phyloP scores from a whole-genome alignment of 2,113 vertebrate species.

The Hyperopisus bebe region DNA sequence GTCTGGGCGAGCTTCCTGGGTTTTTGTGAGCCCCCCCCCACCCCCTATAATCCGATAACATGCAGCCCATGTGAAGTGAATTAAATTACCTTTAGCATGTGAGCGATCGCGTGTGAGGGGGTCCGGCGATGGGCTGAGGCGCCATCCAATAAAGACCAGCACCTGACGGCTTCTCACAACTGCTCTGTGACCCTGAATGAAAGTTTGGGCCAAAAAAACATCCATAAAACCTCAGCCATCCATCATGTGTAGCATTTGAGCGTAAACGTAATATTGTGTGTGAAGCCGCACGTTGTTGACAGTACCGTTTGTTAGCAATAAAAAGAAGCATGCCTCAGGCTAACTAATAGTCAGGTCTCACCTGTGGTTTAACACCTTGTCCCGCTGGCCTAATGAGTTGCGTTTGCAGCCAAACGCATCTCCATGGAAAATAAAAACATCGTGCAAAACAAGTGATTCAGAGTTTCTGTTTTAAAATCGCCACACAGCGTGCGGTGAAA shows the following conservation, averaged over 20 bases:
- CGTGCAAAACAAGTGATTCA: constrained; percentile 19
- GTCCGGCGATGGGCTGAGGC: neutral
- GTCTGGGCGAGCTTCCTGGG: neutral
- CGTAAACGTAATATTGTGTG: neutral
- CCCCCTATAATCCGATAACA: neutral
- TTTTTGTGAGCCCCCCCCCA: neutral
- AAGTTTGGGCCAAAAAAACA: neutral
- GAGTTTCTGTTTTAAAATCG: constrained; percentile 25
- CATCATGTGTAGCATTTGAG: neutral
- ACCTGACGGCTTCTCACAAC: neutral
- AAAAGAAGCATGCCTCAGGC: neutral
- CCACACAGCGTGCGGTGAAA: constrained; percentile 17
- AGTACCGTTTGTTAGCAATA: neutral
- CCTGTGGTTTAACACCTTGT: constrained; percentile 11
- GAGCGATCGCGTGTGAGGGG: neutral
- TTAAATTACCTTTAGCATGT: neutral
- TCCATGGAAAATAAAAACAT: constrained; percentile 13
- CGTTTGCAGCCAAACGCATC: neutral
- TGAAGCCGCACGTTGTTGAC: neutral
- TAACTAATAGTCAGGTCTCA: neutral
- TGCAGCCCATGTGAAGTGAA: neutral
- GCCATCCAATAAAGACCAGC: neutral
- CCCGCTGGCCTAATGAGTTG: neutral
- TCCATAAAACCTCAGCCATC: neutral
- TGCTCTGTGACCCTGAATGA: neutral